A percentile compares a stretch with the other conserved stretches of the same genome.
These are phyloP conservation scores for Chunga burmeisteri DNA, from an alignment of 2,113 vertebrate genomes.

Conservation along the genomic window DNA sequence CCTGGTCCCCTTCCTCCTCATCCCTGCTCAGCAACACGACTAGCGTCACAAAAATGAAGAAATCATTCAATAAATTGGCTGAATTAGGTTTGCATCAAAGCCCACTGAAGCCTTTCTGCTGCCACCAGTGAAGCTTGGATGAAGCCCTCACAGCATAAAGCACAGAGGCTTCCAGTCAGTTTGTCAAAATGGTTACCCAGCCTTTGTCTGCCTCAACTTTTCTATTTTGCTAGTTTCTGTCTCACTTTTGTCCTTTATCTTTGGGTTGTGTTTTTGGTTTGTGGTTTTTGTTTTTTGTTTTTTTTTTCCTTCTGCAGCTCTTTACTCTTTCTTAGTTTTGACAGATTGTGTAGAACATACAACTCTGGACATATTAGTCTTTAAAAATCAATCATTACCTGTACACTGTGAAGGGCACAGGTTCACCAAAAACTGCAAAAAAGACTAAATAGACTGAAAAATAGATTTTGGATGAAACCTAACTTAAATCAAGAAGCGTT, in stretches of 20 bases:
- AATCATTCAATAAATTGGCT: conserved; percentile 34
- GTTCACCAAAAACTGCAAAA: background rate
- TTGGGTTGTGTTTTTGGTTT: background rate
- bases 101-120: conserved; percentile 2
- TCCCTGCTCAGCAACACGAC: conserved; percentile 41
- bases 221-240: background rate
- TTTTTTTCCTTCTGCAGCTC: background rate
- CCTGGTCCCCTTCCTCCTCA: background rate
- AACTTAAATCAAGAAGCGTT: background rate
- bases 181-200: background rate
- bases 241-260: background rate
- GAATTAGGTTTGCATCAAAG: conserved; percentile 43
- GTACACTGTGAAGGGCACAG: background rate
- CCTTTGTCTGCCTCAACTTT: background rate
- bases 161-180: conserved; percentile 20
- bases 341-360: background rate
- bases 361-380: background rate
- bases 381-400: background rate
- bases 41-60: conserved; percentile 38
- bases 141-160: background rate
- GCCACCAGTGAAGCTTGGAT: background rate
- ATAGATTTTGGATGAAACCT: background rate
- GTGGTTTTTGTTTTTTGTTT: background rate
- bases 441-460: background rate
- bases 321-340: background rate